phyloP scores from a whole-genome alignment of 2,113 vertebrate genomes.

The Glareola pratincola region DNA sequence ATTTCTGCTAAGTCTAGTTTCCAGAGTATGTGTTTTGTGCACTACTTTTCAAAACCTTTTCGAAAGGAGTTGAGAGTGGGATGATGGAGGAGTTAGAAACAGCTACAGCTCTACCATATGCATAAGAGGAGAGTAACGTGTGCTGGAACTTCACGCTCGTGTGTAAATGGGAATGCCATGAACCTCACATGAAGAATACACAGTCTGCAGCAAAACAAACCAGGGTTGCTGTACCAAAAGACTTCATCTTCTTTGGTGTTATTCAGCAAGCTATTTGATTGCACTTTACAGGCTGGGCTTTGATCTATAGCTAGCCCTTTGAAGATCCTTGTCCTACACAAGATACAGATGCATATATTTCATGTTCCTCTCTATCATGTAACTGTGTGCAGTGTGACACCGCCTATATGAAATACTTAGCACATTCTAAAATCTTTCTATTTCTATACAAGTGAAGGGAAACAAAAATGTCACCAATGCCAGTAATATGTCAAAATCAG shows the following conservation, averaged over 20 bases:
- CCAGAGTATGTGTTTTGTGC: not conserved
- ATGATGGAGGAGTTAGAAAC: not conserved
- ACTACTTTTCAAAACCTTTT: not conserved
- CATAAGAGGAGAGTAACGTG: not conserved
- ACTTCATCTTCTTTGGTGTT: not conserved
- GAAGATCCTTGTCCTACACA: not conserved
- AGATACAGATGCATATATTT: not conserved
- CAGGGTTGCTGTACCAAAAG: not conserved
- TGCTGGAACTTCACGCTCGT: not conserved
- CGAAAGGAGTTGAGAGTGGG: not conserved
- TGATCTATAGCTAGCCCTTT: not conserved
- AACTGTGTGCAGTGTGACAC: not conserved
- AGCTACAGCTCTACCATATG: not conserved
- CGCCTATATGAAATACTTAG: not conserved
- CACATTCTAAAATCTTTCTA: not conserved
- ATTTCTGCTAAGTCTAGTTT: not conserved
- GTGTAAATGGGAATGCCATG: not conserved
- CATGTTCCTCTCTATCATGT: not conserved
- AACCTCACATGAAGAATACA: not conserved
- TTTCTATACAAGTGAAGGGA: not conserved
- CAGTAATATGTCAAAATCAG: not conserved
- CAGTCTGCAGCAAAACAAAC: not conserved
- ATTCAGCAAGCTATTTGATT: not conserved
- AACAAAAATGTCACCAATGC: not conserved
- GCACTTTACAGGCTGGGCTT: not conserved